Evolutionary conservation across 2,888 invertebrate species (phyloP), one percentile per base, ranked within the genome.

Genomic region (Rhabditoides inermis): DNA sequence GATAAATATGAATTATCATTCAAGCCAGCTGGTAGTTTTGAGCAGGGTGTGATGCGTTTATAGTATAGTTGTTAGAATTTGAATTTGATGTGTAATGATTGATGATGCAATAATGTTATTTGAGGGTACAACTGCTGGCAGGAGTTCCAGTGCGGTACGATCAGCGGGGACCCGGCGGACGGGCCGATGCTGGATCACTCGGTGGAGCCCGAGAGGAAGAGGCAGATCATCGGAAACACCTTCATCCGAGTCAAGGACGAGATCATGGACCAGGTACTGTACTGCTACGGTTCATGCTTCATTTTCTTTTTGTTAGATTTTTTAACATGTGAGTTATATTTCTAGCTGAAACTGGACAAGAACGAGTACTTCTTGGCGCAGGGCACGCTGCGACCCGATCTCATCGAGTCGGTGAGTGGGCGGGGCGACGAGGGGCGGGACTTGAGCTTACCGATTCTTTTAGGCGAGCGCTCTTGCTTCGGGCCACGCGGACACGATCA

Each of bases 201-300:
- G 26, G 55, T 51, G n/a, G 85, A 88, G 78, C 98, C 98, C 0
- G 98, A 98, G 80, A 90, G 92, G 78, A 98, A 98, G 77, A 84
- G 98, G 59, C 89, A 89, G 82, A 94, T 98, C 75, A 98, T 99
- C 76, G 98, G 98, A 20, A 95, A 98, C 80, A 89, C 94, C 50
- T 99, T 99, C 81, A 90, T 98, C 60, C 85, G 86, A 69, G 83
- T 83, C 48, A 74, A 73, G 44, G 74, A 72, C 45, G 44, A 55
- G 12, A 56, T 67, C 23, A 66, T 73, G 65, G 45, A 58, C 10
- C 50, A 62, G 47, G 54, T 7, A 15, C 20, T 20, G 5, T 45
- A 36, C 10, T 32, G 15, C 7, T 15, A 32, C 15, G 32, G 32
- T 15, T 32, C 32, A 32, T 32, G 7, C 32, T 10, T 7, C 15